These are phyloP conservation scores for Geotrupes spiniger DNA, from an alignment of 2,888 invertebrate species.

Conservation along the genomic window DNA sequence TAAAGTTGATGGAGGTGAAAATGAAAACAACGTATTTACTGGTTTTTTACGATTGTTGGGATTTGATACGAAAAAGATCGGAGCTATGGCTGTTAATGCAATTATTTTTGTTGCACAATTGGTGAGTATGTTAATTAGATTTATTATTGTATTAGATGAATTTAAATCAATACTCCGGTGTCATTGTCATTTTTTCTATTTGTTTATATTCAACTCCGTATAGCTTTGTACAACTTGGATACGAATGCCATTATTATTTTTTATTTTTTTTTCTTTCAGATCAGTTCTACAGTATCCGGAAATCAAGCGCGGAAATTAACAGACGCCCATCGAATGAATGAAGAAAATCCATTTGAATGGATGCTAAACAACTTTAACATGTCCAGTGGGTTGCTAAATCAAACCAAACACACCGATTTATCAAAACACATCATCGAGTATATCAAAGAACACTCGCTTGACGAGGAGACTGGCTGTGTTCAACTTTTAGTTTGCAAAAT, in stretches of 20 bases:
- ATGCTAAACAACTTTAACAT: slow-evolving; percentile 63
- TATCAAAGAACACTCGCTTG: slow-evolving; percentile 55
- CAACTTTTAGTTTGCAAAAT: slow-evolving; percentile 73
- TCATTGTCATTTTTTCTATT: too few species aligned
- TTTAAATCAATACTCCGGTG: too few species aligned
- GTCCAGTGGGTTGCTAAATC: slow-evolving; percentile 53
- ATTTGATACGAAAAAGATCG: slow-evolving; percentile 71
- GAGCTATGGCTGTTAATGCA: slow-evolving; percentile 79
- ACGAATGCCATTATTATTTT: too few species aligned
- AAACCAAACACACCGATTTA: slow-evolving; percentile 62
- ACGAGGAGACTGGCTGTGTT: slow-evolving; percentile 66
- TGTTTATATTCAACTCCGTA: too few species aligned
- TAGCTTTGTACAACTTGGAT: too few species aligned
- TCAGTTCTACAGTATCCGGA: slow-evolving; percentile 58
- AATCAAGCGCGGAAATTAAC: slow-evolving; percentile 46
- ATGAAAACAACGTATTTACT: slow-evolving; percentile 37
- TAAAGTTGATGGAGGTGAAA: slow-evolving; percentile 22
- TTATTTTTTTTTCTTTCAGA: too few species aligned
- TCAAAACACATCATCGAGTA: slow-evolving; percentile 61
- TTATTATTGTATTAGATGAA: too few species aligned
- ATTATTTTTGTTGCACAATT: slow-evolving; percentile 80
- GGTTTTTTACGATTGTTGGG: slow-evolving; percentile 69
- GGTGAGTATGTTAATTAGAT: slow-evolving; percentile 56
- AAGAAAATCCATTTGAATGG: slow-evolving; percentile 58
- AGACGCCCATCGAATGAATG: slow-evolving; percentile 34